phyloP scores from a whole-genome alignment of 2,113 vertebrate species.

The Natator depressus region DNA sequence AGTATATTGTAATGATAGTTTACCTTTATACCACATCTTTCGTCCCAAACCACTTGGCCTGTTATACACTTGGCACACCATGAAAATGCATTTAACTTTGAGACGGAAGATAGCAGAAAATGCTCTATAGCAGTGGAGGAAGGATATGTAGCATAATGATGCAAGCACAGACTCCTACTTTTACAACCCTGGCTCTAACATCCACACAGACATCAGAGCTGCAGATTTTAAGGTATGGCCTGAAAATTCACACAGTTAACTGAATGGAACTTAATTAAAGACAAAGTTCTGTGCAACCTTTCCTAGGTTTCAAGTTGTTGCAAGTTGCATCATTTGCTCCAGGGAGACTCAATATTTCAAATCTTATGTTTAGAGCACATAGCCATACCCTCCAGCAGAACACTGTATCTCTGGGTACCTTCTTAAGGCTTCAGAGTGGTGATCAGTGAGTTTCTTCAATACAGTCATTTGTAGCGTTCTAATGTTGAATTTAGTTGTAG shows the following conservation, averaged over 20 bases:
- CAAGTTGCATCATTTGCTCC: neutral
- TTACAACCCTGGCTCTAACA: neutral
- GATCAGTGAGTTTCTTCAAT: no score
- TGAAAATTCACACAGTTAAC: neutral
- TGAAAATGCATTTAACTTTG: neutral
- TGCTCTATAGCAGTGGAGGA: neutral
- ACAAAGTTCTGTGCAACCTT: neutral
- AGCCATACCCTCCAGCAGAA: neutral
- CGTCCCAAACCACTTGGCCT: neutral
- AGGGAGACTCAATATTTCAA: neutral
- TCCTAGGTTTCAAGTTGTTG: neutral
- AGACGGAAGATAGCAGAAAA: neutral
- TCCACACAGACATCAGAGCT: neutral
- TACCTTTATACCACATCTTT: constrained; percentile 14
- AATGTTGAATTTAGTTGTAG: no score
- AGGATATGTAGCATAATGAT: neutral
- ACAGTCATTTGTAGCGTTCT: no score
- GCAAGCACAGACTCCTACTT: neutral
- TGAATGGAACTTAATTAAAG: neutral
- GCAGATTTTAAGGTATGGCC: neutral
- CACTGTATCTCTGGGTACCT: neutral
- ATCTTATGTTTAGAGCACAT: neutral
- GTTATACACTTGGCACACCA: neutral
- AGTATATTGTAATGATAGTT: neutral
- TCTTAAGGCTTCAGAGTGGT: neutral